phyloP scores from a whole-genome alignment of 2,113 vertebrate species.

The Tricholaema leucomelas region DNA sequence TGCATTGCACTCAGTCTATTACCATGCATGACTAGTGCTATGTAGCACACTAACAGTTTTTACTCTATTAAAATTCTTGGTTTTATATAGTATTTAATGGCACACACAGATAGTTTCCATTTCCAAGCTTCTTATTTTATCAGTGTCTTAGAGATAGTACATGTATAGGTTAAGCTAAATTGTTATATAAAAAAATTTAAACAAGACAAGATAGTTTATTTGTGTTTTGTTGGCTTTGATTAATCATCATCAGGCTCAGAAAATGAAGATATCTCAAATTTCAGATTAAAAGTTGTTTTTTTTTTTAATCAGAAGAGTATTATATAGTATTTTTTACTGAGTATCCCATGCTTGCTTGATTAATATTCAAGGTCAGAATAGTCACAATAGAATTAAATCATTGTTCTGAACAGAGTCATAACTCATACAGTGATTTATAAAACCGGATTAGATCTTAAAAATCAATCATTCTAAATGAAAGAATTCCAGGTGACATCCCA shows the following conservation, averaged over 20 bases:
- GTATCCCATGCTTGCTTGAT: not conserved
- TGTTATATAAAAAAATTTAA: not conserved
- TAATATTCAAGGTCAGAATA: constrained; percentile 19
- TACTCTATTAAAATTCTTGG: not conserved
- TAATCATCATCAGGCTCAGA: not conserved
- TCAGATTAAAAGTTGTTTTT: not conserved
- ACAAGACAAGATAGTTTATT: not conserved
- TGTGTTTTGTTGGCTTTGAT: not conserved
- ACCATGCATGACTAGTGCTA: accelerated
- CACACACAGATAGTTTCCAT: not conserved
- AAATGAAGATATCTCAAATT: not conserved
- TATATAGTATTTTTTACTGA: not conserved
- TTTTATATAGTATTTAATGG: accelerated
- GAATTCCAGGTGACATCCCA: constrained; percentile 51
- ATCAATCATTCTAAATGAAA: constrained; percentile 63
- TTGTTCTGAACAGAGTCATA: not conserved
- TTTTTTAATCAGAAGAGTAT: not conserved
- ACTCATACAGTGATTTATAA: constrained; percentile 58
- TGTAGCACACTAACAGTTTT: not conserved
- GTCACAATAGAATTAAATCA: constrained; percentile 22
- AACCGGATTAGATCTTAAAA: constrained; percentile 15
- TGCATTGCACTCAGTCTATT: not conserved
- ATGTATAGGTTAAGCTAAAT: not conserved
- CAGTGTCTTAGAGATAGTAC: not conserved
- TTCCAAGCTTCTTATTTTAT: not conserved